Conservation (phyloP, 2,113 vertebrate species). For the Pluvianellus socialis region DNA sequence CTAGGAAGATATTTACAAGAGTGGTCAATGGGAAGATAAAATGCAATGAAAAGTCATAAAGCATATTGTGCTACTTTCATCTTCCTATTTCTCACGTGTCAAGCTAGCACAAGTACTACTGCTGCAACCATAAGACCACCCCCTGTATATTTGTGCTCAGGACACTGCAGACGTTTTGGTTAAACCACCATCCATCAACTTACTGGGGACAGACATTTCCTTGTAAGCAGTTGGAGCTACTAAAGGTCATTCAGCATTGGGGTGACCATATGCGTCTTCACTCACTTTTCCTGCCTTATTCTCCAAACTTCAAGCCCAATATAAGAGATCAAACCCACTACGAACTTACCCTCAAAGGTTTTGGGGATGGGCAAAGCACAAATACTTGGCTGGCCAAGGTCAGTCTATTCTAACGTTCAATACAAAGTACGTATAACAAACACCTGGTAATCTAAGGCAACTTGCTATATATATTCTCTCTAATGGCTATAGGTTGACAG, state of each 20-base stretch:
- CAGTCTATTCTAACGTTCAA: not conserved
- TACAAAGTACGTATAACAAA: not conserved
- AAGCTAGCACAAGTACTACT: not conserved
- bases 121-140: not conserved
- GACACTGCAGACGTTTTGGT: not conserved
- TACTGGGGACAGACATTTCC: not conserved
- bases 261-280: rapidly evolving
- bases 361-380: not conserved
- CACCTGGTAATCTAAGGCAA: not conserved
- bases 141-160: rapidly evolving
- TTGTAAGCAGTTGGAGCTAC: not conserved
- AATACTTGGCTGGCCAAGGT: not conserved
- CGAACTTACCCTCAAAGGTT: not conserved
- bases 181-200: not conserved
- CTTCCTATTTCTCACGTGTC: not conserved
- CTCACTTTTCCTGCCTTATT: not conserved
- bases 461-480: not conserved
- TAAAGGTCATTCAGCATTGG: not conserved
- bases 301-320: not conserved
- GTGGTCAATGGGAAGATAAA: not conserved
- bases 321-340: not conserved
- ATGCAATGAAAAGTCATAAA: not conserved
- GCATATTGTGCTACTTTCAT: not conserved
- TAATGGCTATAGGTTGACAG: too few relatives aligned
- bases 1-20: not conserved